phyloP scores from a whole-genome alignment of 2,888 invertebrate genomes.

The Ophioninae sp. region DNA sequence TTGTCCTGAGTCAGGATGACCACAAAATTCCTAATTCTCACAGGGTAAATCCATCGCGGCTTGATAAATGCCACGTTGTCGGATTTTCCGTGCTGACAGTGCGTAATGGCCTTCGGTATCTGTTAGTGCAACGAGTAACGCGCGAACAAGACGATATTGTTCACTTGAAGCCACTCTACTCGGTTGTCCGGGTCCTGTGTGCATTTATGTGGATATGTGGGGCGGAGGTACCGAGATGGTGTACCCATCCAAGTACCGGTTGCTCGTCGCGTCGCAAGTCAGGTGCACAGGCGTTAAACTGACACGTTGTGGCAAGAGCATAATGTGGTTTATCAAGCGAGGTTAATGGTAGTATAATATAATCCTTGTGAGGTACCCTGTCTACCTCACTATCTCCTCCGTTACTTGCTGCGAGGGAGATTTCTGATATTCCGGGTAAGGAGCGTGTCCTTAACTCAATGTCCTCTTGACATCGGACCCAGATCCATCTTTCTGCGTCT shows the following conservation, averaged over 20 bases:
- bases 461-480: neutral
- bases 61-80: slow-evolving; percentile 28
- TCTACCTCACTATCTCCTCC: slow-evolving; percentile 17
- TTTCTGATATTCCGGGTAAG: slow-evolving; percentile 7
- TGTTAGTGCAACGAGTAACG: slow-evolving; percentile 14
- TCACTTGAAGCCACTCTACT: slow-evolving; percentile 17
- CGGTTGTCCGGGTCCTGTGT: neutral
- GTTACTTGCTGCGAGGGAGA: neutral
- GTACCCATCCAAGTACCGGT: slow-evolving; percentile 29
- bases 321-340: slow-evolving; percentile 50
- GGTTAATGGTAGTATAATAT: slow-evolving; percentile 40
- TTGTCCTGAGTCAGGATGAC: neutral
- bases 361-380: slow-evolving; percentile 18
- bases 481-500: neutral
- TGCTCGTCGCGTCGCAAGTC: slow-evolving; percentile 39
- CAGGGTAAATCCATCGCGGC: neutral
- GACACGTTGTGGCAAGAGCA: slow-evolving; percentile 32
- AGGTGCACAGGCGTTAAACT: slow-evolving; percentile 38
- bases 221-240: slow-evolving; percentile 8
- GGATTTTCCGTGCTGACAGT: slow-evolving; percentile 30
- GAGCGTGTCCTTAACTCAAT: neutral
- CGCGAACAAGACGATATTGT: slow-evolving; percentile 25
- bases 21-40: slow-evolving; percentile 26
- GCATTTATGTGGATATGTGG: neutral
- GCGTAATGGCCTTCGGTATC: slow-evolving; percentile 6